Percentiles rank a stretch among this genome's conserved stretches.
Evolutionary conservation across 2,888 invertebrate species (phyloP).

Genomic region (Epirrhoe alternata): DNA sequence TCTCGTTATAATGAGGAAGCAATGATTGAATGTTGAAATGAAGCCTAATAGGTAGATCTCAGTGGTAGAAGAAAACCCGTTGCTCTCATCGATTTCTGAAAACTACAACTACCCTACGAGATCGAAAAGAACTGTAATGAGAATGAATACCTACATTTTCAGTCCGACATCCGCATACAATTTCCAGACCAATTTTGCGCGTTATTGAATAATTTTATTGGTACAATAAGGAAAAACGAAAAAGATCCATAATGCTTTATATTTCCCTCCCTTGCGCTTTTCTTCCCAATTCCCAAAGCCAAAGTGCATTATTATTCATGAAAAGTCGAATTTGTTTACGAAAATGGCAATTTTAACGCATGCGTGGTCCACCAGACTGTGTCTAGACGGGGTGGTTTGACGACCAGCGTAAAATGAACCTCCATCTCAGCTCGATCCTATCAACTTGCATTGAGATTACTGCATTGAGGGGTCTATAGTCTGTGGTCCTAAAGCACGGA

Average conservation of each 20-base stretch:
- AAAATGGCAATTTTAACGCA: conserved; percentile 52
- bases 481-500: conserved; percentile 40
- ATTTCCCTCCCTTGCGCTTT: conserved; percentile 10
- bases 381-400: conserved; percentile 73
- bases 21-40: too few relatives aligned
- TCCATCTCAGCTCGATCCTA: conserved; percentile 30
- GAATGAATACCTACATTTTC: too few relatives aligned
- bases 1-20: too few relatives aligned
- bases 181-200: neutral
- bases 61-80: too few relatives aligned
- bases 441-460: conserved; percentile 30
- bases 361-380: conserved; percentile 64
- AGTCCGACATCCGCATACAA: neutral
- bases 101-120: too few relatives aligned
- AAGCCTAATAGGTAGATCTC: too few relatives aligned
- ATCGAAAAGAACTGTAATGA: too few relatives aligned
- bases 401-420: conserved; percentile 51
- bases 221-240: neutral
- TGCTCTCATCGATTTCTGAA: too few relatives aligned
- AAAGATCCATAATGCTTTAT: neutral
- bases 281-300: conserved; percentile 34
- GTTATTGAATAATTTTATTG: neutral
- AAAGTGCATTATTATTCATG: conserved; percentile 45
- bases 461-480: conserved; percentile 42
- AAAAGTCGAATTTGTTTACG: conserved; percentile 48